Evolutionary conservation across 1,140 invertebrate genomes (phyloP).

Genomic region (Reticulitermes speratus): DNA sequence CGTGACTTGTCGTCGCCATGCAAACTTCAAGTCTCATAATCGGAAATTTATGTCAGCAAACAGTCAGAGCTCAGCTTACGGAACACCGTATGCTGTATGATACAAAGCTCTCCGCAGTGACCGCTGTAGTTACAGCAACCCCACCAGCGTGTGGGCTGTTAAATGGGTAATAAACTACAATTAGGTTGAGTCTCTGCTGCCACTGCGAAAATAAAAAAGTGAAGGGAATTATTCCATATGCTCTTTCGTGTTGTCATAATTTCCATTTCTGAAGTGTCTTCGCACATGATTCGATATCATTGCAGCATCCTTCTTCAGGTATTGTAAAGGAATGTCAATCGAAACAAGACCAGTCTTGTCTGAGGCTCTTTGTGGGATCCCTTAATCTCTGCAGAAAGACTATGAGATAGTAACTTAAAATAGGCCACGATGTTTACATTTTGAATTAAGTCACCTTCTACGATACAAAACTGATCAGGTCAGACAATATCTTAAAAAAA

Average conservation of each 20-base stretch:
- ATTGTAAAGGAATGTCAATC: too few species aligned
- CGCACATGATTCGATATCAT: neutral
- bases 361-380: too few species aligned
- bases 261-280: neutral
- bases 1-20: too few species aligned
- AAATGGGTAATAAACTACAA: constrained; percentile 8
- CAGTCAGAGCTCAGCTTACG: neutral
- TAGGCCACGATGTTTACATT: too few species aligned
- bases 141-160: neutral
- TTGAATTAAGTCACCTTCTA: too few species aligned
- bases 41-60: too few species aligned
- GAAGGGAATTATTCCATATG: neutral
- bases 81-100: neutral
- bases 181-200: neutral
- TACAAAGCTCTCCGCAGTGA: neutral
- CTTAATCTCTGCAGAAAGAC: too few species aligned
- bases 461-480: too few species aligned
- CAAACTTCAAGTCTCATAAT: too few species aligned
- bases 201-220: neutral
- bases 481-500: too few species aligned
- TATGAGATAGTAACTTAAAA: too few species aligned
- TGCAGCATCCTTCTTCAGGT: neutral
- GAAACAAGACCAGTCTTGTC: too few species aligned
- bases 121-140: neutral
- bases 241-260: neutral